Percentiles rank a stretch among this genome's conserved stretches.
Evolutionary conservation across 2,113 vertebrate genomes (phyloP).

Genomic region (Chamaetylas fuelleborni): DNA sequence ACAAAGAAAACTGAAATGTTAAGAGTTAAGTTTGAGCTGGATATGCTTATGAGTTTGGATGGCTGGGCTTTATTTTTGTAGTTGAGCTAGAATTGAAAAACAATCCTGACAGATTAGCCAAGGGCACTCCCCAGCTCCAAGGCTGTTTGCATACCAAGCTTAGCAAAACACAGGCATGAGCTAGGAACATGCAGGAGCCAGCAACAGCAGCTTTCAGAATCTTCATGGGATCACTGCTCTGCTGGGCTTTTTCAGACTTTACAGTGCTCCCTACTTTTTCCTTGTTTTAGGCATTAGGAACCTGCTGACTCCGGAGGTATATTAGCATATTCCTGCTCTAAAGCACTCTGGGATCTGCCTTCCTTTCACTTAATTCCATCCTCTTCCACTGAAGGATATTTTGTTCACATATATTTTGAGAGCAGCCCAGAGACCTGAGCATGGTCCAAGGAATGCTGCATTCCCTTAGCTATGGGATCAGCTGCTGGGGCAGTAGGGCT

Average conservation of each 20-base stretch:
- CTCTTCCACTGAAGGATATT: neutral
- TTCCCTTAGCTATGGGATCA: neutral
- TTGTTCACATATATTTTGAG: neutral
- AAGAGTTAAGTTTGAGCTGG: neutral
- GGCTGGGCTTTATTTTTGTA: neutral
- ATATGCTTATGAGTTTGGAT: neutral
- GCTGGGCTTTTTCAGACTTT: neutral
- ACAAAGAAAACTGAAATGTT: neutral
- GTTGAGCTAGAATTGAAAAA: neutral
- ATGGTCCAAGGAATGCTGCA: neutral
- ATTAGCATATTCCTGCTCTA: neutral
- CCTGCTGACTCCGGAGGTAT: accelerated
- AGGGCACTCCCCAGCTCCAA: neutral
- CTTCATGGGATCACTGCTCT: accelerated
- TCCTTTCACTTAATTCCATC: neutral
- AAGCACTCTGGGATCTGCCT: neutral
- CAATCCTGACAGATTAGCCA: neutral
- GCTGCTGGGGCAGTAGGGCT: neutral
- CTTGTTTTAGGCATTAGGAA: neutral
- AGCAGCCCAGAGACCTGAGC: neutral
- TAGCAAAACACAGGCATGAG: accelerated
- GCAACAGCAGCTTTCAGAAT: neutral
- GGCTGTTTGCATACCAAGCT: neutral
- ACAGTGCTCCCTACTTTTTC: neutral
- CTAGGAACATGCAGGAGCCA: neutral